phyloP scores from a whole-genome alignment of 2,113 vertebrate species.

The Orthonyx spaldingii region DNA sequence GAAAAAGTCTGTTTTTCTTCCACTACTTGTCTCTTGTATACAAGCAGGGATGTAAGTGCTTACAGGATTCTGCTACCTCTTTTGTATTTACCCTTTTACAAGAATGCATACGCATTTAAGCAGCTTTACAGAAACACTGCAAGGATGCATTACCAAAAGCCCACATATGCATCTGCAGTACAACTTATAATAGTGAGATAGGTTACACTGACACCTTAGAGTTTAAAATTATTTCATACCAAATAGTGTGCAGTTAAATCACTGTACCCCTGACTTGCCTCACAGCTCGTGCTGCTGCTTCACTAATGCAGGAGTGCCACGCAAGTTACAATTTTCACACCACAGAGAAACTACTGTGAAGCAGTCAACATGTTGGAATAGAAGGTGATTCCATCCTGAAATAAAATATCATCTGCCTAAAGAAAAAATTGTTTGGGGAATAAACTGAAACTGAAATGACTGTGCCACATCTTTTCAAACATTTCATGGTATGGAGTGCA shows the following conservation, averaged over 20 bases:
- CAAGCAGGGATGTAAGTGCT: not conserved
- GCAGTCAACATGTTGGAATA: not conserved
- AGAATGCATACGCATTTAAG: not conserved
- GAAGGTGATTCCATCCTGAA: not conserved
- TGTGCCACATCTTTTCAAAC: not conserved
- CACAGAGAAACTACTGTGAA: not conserved
- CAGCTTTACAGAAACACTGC: not conserved
- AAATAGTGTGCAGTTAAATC: not conserved
- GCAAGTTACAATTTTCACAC: not conserved
- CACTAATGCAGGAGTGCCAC: not conserved
- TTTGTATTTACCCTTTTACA: not conserved
- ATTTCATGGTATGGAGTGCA: not conserved
- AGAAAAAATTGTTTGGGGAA: not conserved
- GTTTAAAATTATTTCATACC: not conserved
- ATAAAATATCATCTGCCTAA: not conserved
- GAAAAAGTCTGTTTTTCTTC: not conserved
- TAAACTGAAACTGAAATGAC: not conserved
- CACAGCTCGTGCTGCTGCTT: not conserved
- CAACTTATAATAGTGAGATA: not conserved
- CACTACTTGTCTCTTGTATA: not conserved
- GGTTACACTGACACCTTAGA: not conserved
- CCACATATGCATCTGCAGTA: rapidly evolving
- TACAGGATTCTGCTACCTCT: not conserved
- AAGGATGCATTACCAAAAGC: not conserved
- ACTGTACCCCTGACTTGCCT: not conserved